Conservation (phyloP, 1,140 invertebrate genomes). For the Drosophila quadrilineata region DNA sequence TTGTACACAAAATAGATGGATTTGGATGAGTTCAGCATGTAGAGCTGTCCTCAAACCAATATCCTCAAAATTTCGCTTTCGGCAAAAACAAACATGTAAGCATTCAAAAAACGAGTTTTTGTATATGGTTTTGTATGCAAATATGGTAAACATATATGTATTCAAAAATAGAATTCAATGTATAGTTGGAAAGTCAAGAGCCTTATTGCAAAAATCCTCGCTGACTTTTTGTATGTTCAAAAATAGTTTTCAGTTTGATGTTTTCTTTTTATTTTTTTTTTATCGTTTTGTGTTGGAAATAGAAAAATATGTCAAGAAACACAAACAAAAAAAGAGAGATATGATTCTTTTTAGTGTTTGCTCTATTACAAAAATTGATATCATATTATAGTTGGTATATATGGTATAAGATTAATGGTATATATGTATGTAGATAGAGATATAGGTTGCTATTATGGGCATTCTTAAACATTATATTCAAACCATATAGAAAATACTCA, state of each 20-base stretch:
- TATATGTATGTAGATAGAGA: conserved; percentile 18
- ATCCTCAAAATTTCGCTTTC: conserved; percentile 21
- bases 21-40: conserved; percentile 18
- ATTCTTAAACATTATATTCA: conserved; percentile 75
- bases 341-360: conserved; percentile 49
- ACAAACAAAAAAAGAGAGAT: conserved; percentile 69
- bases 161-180: conserved; percentile 6
- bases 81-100: conserved; percentile 75
- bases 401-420: neutral
- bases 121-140: conserved; percentile 52
- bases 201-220: conserved; percentile 52
- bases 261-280: conserved; percentile 31
- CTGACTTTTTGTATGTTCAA: conserved; percentile 50
- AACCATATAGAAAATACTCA: conserved; percentile 78
- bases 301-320: conserved; percentile 71
- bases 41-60: conserved; percentile 15
- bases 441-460: conserved; percentile 54
- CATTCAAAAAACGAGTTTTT: conserved; percentile 70
- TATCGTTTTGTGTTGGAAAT: conserved; percentile 51
- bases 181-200: conserved; percentile 26
- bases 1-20: conserved; percentile 71
- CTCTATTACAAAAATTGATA: conserved; percentile 43
- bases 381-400: conserved; percentile 19
- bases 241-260: too few relatives aligned
- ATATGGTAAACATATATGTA: conserved; percentile 56